Evolutionary conservation across 2,888 invertebrate species (phyloP).

Genomic region (Idaea biselata): DNA sequence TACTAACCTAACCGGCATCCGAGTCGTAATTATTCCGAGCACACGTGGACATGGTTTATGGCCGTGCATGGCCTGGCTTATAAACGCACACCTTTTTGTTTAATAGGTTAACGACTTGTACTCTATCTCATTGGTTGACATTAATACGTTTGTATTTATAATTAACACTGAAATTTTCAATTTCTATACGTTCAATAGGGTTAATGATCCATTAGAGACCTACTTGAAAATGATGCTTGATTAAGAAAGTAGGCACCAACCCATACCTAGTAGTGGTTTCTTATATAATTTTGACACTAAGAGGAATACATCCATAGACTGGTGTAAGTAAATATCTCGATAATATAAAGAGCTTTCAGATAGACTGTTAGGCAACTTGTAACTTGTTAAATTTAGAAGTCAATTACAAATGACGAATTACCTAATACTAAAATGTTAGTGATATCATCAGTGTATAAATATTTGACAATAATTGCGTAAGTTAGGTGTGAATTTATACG

Average conservation of each 20-base stretch:
- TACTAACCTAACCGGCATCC: slow-evolving; percentile 41
- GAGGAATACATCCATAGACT: background rate
- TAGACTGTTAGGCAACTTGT: background rate
- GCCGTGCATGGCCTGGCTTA: slow-evolving; percentile 59
- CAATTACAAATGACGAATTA: slow-evolving; percentile 33
- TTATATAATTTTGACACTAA: background rate
- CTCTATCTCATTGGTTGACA: slow-evolving; percentile 58
- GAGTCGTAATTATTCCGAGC: slow-evolving; percentile 70
- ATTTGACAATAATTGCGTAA: slow-evolving; percentile 41
- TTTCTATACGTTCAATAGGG: background rate
- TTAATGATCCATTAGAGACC: background rate
- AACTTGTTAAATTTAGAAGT: slow-evolving; percentile 28
- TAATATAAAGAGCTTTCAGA: background rate
- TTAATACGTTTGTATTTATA: slow-evolving; percentile 15
- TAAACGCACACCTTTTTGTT: slow-evolving; percentile 65
- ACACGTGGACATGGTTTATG: slow-evolving; percentile 73
- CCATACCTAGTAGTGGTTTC: background rate
- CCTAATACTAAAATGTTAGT: slow-evolving; percentile 36
- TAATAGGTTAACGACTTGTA: slow-evolving; percentile 70
- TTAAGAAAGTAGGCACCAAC: background rate
- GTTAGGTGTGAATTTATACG: slow-evolving; percentile 17
- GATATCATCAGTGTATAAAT: slow-evolving; percentile 42
- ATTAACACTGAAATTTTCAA: background rate
- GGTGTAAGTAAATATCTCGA: background rate
- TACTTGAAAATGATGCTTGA: background rate